Evolutionary conservation across 1,140 invertebrate species (phyloP), one percentile per base, ranked within the genome.

Genomic region (Lysiphlebus fabarum): DNA sequence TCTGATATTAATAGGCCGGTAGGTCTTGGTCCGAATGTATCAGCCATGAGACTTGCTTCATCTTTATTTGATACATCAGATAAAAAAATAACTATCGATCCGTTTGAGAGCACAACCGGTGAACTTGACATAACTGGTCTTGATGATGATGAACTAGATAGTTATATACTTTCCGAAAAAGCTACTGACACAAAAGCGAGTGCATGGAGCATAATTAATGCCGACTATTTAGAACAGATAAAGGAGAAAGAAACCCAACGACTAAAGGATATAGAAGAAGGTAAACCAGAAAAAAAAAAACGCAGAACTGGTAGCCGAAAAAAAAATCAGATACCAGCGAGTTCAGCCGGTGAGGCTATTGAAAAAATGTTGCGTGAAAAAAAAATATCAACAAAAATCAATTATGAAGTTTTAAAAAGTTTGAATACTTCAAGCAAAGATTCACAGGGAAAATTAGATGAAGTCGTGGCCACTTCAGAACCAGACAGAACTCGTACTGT

Each of bases 281-380:
- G 88, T 26, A 92, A 91, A 74, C 87, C 86, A 50, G 89, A 88
- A 65, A 88, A 86, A 67, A 90, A 85, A 70, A 90, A 87, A 75
- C 86, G 84, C 63, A 83, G 84, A 72, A 71, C 83, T 75, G 83
- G 70, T 78, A 82, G 68, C 75, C 87, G 70, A 84, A 87, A 71
- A 76, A 84, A 69, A 71, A 82, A 62, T 70, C 79, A 69, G 77
- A 74, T 62, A 2, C 84, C 86, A 3, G 89, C 92, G 0, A 90
- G 87, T 59, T 90, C 87, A n/a, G 91, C 93, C 11, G 89, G 88
- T 3, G 94, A 97, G 80, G 95, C 94, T 0, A 94, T 97, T 36
- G 92, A 95, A 70, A 96, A 94, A 75, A 95, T 98, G 86, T 75
- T 98, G 7, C 89, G 93, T 65, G 94, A 96, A 67, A 97, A 96